Evolutionary conservation across 2,888 invertebrate species (phyloP), one percentile per base, ranked within the genome.

Genomic region (Rhingia rostrata): DNA sequence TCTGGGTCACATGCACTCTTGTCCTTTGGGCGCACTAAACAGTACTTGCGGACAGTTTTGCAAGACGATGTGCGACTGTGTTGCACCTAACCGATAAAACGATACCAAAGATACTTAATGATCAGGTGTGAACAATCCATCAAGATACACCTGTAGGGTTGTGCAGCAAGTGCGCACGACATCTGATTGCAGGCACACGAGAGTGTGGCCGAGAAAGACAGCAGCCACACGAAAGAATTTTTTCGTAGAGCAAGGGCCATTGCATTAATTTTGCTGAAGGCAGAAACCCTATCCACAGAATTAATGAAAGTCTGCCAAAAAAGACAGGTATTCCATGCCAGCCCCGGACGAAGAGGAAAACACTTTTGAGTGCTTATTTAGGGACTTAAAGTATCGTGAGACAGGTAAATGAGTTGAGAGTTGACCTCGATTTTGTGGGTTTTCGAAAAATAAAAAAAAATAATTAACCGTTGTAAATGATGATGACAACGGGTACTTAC

Each of bases 41-140:
- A 60, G 49, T 41, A 51, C 70, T 54, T 54, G 56, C 72, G 32
- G 51, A 60, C 58, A 61, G 49, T 69, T 80, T 80, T 75, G 80
- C 80, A 75, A 64, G 22, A 49, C 35, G 4, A 47, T 5, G 12
- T 30, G 51, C 47, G 33, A 66, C 47, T 77, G 73, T 33, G 53
- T 54, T 32, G 66, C 32, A 45, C 77, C 79, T 80, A 61, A 84
- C 80, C 80, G 47, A 74, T 80, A 70, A 84, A 80, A 80, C 47
- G 80, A 84, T 84, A 70, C 84, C 74, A 80, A 80, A 84, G 75
- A 84, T 80, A 70, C 66, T 84, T 84, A 84, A 84, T 84, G 84
- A 84, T 84, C 84, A 84, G 84, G 84, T 84, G 84, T 84, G 84
- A 84, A 84, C 84, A 74, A 84, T 84, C 80, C 84, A 84, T 84